Evolutionary conservation across 2,888 invertebrate species (phyloP), one percentile per base, ranked within the genome.

Genomic region (Tholera decimalis): DNA sequence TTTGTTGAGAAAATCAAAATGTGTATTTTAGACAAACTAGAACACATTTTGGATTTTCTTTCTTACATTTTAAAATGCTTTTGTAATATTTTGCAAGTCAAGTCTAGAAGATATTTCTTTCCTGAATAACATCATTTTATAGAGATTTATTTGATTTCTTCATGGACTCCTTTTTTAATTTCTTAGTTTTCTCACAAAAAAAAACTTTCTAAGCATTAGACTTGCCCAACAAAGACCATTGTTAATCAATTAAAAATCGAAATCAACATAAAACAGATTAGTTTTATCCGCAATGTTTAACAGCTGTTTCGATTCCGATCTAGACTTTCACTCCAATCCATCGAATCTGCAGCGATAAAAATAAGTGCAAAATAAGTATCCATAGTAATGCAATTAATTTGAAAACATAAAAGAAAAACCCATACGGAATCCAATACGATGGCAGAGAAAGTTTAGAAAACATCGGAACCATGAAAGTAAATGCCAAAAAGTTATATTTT

Each of bases 391-490:
- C 2, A 24, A 62, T 37, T 30, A 37, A 37, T 39, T 37, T 6
- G 2, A 37, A 4, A 37, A 43, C 37, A 37, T 30, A 37, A 39
- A 66, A n/a, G 7, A 47, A 47, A 11, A 47, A 33, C 1, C 8
- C 11, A 20, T 15, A 33, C 33, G 20, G 37, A 59, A 50, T 44
- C n/a, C 22, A 37, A 51, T 39, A 46, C 15, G 22, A 39, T 22
- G 11, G 11, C 13, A 20, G 62, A 20, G 72, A 68, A 71, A 71
- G 62, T 68, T 67, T 68, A 51, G 39, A 61, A 68, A 61, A 62
- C 20, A 35, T 44, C n/a, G 9, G 15, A 33, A 71, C 43, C 24
- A 57, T 26, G 26, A 39, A 67, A 55, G 15, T 67, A 55, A 59
- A 65, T 46, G 20, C 33, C 11, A 37, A 67, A 57, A 68, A 13